Percentiles rank a stretch among this genome's conserved stretches.
Evolutionary conservation across 1,140 invertebrate species (phyloP).

Genomic region (Pseudomyrmex gracilis): DNA sequence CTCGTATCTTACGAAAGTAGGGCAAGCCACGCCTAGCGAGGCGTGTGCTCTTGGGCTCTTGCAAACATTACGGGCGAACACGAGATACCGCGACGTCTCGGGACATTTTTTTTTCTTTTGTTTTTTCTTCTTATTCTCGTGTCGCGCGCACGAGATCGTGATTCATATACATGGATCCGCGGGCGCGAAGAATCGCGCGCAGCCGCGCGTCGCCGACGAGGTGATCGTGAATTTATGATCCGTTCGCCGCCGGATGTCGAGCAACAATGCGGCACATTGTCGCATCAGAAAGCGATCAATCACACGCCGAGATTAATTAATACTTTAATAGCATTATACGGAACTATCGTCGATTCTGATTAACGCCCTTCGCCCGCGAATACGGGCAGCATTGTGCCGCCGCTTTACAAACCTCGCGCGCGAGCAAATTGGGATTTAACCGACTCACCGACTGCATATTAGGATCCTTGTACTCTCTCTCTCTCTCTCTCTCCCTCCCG

Average conservation of each 20-base stretch:
- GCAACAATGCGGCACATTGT: constrained; percentile 26
- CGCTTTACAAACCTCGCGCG: not conserved
- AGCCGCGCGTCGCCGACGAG: constrained; percentile 14
- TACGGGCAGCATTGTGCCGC: not conserved
- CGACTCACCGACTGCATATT: not conserved
- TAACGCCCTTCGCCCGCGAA: not conserved
- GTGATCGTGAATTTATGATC: constrained; percentile 42
- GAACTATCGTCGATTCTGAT: constrained; percentile 18
- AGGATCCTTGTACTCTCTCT: not conserved
- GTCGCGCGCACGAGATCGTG: not conserved
- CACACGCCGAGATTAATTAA: constrained; percentile 35
- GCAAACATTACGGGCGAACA: constrained; percentile 49
- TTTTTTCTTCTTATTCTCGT: not conserved
- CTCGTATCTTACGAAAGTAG: constrained; percentile 66
- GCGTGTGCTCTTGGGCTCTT: constrained; percentile 33
- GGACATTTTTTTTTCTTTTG: constrained; percentile 12
- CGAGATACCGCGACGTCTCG: not conserved
- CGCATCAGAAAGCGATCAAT: constrained; percentile 12
- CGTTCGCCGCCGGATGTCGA: constrained; percentile 17
- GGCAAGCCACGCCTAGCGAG: constrained; percentile 67
- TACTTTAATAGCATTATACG: constrained; percentile 24
- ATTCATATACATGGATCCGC: constrained; percentile 43
- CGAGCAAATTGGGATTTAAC: constrained; percentile 28
- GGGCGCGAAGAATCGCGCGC: constrained; percentile 24
- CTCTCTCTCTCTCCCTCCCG: not conserved